Percentiles rank a stretch among this genome's conserved stretches.
These are phyloP conservation scores for Ailurus styani DNA, from an alignment of 2,113 vertebrate genomes.

Conservation along the genomic window DNA sequence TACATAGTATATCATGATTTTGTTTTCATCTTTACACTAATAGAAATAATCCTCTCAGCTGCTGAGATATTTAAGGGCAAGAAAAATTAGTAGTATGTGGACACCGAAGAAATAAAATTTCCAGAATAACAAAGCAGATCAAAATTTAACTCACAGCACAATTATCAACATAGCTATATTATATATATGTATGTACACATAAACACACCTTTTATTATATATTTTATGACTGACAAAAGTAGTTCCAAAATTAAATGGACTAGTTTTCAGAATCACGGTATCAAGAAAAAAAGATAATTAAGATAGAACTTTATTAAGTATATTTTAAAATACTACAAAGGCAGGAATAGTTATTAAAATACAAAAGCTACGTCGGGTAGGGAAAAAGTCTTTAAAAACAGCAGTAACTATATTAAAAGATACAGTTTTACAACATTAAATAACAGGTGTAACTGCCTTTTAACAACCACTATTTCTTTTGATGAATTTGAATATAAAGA, in stretches of 20 bases:
- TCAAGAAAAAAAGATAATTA: background rate
- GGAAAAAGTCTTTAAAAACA: background rate
- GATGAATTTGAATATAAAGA: conserved; percentile 1
- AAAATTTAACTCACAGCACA: background rate
- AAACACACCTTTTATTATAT: background rate
- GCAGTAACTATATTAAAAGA: background rate
- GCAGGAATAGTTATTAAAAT: background rate
- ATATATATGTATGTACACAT: background rate
- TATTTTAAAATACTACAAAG: background rate
- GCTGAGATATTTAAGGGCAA: background rate
- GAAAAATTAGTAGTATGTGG: background rate
- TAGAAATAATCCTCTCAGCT: background rate
- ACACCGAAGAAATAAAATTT: background rate
- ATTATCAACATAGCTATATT: background rate
- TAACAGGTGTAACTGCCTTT: background rate
- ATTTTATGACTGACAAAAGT: background rate
- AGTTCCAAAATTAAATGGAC: background rate
- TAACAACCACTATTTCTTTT: background rate
- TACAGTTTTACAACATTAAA: background rate
- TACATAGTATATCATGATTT: background rate
- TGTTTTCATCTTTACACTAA: background rate
- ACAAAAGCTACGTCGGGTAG: background rate
- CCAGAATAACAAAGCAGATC: background rate
- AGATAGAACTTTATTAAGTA: background rate
- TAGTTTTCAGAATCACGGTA: background rate